A percentile compares a stretch with the other conserved stretches of the same genome.
These are phyloP conservation scores for Leptinotarsa juncta DNA, from an alignment of 2,888 invertebrate species.

Conservation along the genomic window DNA sequence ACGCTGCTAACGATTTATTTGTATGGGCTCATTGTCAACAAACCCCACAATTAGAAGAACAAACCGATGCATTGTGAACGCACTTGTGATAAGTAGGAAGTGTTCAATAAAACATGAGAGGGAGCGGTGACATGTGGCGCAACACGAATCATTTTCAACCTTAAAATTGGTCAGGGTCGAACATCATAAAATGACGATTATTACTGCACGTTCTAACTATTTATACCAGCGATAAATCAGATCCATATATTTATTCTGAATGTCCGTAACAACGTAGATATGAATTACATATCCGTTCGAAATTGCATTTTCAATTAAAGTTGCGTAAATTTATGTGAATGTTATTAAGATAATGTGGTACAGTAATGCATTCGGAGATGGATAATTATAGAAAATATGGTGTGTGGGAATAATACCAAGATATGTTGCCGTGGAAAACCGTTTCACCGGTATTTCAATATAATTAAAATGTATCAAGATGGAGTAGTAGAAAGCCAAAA, in stretches of 20 bases:
- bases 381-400: not conserved
- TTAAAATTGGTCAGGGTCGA: slow-evolving; percentile 28
- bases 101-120: slow-evolving; percentile 16
- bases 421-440: too few relatives aligned
- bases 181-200: slow-evolving; percentile 9
- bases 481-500: too few relatives aligned
- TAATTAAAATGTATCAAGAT: too few relatives aligned
- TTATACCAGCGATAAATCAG: slow-evolving; percentile 4
- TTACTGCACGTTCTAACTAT: slow-evolving; percentile 3
- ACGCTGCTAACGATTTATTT: not conserved
- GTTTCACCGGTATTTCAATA: too few relatives aligned
- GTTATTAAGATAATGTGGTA: not conserved
- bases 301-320: not conserved
- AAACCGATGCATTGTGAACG: slow-evolving; percentile 20
- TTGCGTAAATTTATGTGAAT: slow-evolving; percentile 4
- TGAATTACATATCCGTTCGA: not conserved
- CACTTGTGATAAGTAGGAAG: slow-evolving; percentile 19
- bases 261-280: not conserved
- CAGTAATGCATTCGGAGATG: not conserved
- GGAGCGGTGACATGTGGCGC: slow-evolving; percentile 6
- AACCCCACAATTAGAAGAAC: slow-evolving; percentile 15
- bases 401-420: too few relatives aligned
- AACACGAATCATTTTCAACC: slow-evolving; percentile 20
- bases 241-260: not conserved
- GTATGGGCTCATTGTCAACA: slow-evolving; percentile 12